Conservation (phyloP, 1,140 invertebrate genomes). For the Diorhabda carinulata region DNA sequence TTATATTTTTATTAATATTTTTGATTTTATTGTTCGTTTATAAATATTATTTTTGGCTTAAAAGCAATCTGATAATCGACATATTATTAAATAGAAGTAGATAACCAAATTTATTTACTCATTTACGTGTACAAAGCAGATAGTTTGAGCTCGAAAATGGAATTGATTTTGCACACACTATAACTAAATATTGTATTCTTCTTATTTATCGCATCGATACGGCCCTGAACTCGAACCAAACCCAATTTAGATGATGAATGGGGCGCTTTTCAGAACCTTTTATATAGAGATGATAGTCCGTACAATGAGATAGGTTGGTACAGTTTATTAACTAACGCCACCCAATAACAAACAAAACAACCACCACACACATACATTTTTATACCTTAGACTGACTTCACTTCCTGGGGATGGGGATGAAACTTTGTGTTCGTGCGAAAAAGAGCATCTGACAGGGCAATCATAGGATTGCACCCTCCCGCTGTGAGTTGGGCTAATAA, state of each 20-base stretch:
- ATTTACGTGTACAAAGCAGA: no score
- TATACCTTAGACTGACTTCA: conserved; percentile 11
- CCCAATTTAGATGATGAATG: conserved; percentile 32
- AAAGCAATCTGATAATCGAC: no score
- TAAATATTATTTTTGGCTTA: no score
- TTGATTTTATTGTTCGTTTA: no score
- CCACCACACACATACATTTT: background rate
- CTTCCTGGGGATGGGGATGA: conserved; percentile 25
- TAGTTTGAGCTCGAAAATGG: no score
- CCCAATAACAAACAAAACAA: conserved; percentile 3
- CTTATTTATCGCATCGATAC: background rate
- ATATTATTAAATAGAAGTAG: no score
- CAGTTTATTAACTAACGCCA: conserved; percentile 26
- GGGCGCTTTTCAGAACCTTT: conserved; percentile 19
- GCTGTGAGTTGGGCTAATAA: conserved; percentile 4
- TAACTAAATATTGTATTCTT: no score
- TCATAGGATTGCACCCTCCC: conserved; percentile 8
- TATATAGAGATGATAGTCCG: conserved; percentile 22
- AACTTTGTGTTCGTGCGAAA: conserved; percentile 27
- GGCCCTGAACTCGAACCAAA: conserved; percentile 16
- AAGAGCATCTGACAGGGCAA: conserved; percentile 26
- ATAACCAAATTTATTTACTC: no score
- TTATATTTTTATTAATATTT: no score
- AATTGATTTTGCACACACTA: no score
- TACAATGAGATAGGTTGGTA: conserved; percentile 26